Evolutionary conservation across 1,140 invertebrate species (phyloP).

Genomic region (Drosophila pandora): DNA sequence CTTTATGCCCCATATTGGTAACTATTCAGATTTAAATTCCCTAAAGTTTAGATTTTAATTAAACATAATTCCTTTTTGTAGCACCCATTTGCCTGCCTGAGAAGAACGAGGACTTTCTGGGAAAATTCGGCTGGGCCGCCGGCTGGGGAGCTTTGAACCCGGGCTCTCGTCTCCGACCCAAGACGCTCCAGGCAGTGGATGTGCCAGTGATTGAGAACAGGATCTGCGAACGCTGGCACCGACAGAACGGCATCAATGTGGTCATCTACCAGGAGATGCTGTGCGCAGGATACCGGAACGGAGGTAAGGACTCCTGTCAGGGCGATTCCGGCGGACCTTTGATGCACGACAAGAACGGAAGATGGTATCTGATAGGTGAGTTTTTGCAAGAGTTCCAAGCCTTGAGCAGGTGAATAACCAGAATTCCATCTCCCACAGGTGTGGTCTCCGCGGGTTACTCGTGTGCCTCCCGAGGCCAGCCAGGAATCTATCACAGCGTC

Average conservation of each 20-base stretch:
- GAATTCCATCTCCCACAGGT: conserved; percentile 77
- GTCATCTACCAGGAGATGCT: conserved; percentile 98
- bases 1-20: conserved; percentile 94
- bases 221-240: conserved; percentile 92
- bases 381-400: not conserved
- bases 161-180: conserved; percentile 93
- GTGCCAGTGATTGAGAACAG: conserved; percentile 95
- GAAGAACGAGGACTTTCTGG: conserved; percentile 94
- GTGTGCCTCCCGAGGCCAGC: conserved; percentile 95
- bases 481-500: conserved; percentile 97
- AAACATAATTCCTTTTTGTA: conserved; percentile 58
- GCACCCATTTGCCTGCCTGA: conserved; percentile 96
- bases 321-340: conserved; percentile 95
- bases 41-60: not conserved
- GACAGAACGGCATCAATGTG: conserved; percentile 94
- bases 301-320: conserved; percentile 90
- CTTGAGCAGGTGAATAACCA: not conserved
- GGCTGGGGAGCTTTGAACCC: conserved; percentile 96
- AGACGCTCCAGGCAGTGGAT: conserved; percentile 96
- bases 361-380: conserved; percentile 92
- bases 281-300: conserved; percentile 96
- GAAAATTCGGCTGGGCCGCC: conserved; percentile 95
- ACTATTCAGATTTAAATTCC: not conserved
- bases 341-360: conserved; percentile 92
- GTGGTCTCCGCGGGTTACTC: conserved; percentile 97